Evolutionary conservation across 2,797 vertebrate genomes (phyloP).

Genomic region (Hoplostethus atlanticus): DNA sequence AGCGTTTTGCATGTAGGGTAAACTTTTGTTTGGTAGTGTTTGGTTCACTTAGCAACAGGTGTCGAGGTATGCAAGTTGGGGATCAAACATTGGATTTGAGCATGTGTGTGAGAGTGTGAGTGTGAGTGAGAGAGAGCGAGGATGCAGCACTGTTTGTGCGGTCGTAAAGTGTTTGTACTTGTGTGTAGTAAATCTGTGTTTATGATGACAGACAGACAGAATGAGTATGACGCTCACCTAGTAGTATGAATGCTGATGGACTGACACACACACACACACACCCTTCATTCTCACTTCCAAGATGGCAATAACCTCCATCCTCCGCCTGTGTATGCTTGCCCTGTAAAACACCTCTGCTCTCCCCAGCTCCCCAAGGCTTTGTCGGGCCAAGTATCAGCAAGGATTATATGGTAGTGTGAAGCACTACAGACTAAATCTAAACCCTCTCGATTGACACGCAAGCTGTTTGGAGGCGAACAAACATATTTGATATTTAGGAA

Average conservation of each 20-base stretch:
- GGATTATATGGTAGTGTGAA: no score
- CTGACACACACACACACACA: background rate
- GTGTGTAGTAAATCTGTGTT: no score
- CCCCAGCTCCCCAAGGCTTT: background rate
- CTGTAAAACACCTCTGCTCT: background rate
- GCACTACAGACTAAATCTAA: no score
- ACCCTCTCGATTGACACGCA: no score
- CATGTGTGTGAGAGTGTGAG: background rate
- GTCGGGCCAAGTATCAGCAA: no score
- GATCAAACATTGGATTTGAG: background rate
- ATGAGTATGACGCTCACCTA: no score
- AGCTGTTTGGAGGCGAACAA: no score
- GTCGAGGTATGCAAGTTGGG: background rate
- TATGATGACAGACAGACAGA: no score
- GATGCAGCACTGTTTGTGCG: no score
- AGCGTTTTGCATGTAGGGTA: conserved; percentile 11
- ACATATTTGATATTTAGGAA: no score
- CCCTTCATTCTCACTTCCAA: background rate
- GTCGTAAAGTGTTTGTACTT: no score
- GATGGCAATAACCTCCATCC: background rate
- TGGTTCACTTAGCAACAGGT: conserved; percentile 71
- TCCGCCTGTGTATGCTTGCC: background rate
- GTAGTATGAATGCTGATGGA: no score
- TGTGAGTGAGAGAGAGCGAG: background rate
- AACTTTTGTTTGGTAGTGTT: conserved; percentile 65